Percentiles rank a stretch among this genome's conserved stretches.
These are phyloP conservation scores for Anguilla pacifica DNA, from an alignment of 2,797 vertebrate genomes.

Conservation along the genomic window DNA sequence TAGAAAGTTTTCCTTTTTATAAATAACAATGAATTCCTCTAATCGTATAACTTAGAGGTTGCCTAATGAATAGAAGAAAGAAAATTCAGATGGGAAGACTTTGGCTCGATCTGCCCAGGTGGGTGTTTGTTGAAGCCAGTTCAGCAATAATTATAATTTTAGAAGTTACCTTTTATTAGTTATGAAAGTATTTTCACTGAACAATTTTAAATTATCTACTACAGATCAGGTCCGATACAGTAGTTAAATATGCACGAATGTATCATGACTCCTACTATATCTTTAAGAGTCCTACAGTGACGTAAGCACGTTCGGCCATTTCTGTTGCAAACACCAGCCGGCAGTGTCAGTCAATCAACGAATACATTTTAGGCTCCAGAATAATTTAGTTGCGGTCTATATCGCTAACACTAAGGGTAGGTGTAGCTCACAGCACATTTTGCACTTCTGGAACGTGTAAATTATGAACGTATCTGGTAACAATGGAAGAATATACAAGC, in stretches of 20 bases:
- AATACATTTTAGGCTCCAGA: conserved; percentile 55
- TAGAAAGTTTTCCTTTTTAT: not conserved
- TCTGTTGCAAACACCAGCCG: conserved; percentile 67
- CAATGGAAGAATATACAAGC: conserved; percentile 14
- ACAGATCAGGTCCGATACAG: not conserved
- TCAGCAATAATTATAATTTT: not conserved
- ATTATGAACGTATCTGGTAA: not conserved
- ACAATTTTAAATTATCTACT: not conserved
- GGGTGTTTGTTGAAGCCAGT: not conserved
- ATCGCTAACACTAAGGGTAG: conserved; percentile 60
- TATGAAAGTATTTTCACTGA: not conserved
- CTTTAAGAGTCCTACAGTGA: conserved; percentile 19
- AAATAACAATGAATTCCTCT: not conserved
- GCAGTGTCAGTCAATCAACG: conserved; percentile 79
- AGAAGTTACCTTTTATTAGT: not conserved
- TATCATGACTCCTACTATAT: not conserved
- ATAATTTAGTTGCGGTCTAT: conserved; percentile 45
- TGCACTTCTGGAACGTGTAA: not conserved
- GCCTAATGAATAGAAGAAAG: not conserved
- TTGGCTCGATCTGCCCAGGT: not conserved
- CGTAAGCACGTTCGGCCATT: conserved; percentile 52
- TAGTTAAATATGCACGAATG: not conserved
- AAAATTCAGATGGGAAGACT: not conserved
- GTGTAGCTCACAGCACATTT: conserved; percentile 43
- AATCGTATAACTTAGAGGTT: not conserved